phyloP scores from a whole-genome alignment of 2,113 vertebrate genomes.

The Muntiacus muntjak region DNA sequence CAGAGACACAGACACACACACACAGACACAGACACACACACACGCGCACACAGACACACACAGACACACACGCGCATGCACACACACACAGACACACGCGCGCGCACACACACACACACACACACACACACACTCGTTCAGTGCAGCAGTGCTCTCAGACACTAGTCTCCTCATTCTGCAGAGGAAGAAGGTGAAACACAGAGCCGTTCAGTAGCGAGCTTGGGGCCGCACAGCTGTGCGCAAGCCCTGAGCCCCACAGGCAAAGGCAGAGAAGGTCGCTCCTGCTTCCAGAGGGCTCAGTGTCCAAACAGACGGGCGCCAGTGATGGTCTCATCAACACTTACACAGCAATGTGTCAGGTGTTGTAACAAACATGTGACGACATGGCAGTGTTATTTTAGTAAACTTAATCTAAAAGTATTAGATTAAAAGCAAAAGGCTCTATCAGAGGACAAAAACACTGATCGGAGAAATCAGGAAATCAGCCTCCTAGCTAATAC shows the following conservation, averaged over 20 bases:
- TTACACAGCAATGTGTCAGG: neutral
- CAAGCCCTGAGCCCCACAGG: neutral
- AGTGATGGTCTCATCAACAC: neutral
- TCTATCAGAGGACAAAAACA: neutral
- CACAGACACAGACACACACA: too few species aligned
- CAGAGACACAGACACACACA: too few species aligned
- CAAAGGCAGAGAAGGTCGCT: neutral
- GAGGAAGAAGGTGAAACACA: neutral
- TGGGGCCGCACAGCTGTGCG: neutral
- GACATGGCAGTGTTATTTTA: neutral
- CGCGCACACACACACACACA: too few species aligned
- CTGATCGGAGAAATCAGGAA: neutral
- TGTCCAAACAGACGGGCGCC: neutral
- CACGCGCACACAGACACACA: too few species aligned
- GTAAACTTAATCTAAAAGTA: neutral
- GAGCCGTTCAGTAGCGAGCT: neutral
- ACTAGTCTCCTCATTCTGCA: neutral
- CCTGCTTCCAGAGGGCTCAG: neutral
- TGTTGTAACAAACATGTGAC: neutral
- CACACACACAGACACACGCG: neutral
- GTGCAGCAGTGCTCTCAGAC: neutral
- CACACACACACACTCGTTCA: neutral
- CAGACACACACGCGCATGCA: neutral
- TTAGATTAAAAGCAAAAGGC: neutral
- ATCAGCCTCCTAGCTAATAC: neutral